Evolutionary conservation across 1,140 invertebrate genomes (phyloP).

Genomic region (Brachionus calyciflorus): DNA sequence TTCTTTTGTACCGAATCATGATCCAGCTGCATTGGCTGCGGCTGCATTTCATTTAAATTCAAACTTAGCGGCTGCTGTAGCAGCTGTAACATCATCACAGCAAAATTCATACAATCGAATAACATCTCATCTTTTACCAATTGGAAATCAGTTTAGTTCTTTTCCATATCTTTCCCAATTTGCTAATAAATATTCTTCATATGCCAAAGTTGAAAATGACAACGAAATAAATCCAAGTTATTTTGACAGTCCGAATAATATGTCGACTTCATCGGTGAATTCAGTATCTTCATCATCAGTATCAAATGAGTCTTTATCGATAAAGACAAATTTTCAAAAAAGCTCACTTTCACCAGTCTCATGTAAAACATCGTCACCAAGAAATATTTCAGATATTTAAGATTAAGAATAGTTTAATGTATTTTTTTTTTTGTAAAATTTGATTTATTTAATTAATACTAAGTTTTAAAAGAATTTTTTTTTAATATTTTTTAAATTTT

Average conservation of each 20-base stretch:
- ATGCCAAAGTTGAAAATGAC: not conserved
- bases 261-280: not conserved
- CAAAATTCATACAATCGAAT: not conserved
- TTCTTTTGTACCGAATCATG: not conserved
- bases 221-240: not conserved
- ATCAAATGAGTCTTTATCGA: not conserved
- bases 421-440: too few species aligned
- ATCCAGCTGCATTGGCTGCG: conserved; percentile 17
- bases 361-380: conserved; percentile 10
- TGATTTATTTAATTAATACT: too few species aligned
- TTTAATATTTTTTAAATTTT: too few species aligned
- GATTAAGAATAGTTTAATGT: not conserved
- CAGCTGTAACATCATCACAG: not conserved
- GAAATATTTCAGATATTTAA: not conserved
- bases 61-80: conserved; percentile 1
- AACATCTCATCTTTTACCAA: not conserved
- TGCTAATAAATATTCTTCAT: not conserved
- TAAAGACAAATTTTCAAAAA: not conserved
- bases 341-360: conserved; percentile 13
- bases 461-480: too few species aligned
- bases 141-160: conserved; percentile 5
- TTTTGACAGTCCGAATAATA: not conserved
- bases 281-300: not conserved
- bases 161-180: not conserved
- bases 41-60: conserved; percentile 16